Percentiles rank a stretch among this genome's conserved stretches.
Evolutionary conservation across 2,888 invertebrate genomes (phyloP).

Genomic region (Ochlodes sylvanus): DNA sequence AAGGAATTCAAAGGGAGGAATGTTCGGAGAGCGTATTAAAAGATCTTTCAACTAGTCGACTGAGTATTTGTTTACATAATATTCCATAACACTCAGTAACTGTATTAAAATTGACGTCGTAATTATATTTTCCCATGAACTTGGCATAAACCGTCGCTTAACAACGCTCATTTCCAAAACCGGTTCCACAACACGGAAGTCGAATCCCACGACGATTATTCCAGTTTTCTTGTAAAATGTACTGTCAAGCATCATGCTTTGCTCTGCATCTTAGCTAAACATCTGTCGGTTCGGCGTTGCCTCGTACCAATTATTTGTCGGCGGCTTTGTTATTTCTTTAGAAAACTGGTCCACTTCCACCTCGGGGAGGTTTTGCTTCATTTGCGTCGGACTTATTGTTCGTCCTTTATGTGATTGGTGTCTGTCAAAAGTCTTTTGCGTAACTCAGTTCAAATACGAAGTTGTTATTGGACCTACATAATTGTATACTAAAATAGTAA

Average conservation of each 20-base stretch:
- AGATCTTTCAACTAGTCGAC: background rate
- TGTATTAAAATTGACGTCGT: background rate
- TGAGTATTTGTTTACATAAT: background rate
- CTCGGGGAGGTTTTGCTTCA: slow-evolving; percentile 21
- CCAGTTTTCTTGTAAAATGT: slow-evolving; percentile 66
- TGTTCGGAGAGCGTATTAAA: too few species aligned
- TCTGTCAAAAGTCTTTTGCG: slow-evolving; percentile 7
- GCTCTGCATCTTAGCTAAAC: slow-evolving; percentile 45
- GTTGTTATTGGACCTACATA: background rate
- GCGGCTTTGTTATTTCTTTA: slow-evolving; percentile 53
- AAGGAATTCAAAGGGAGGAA: too few species aligned
- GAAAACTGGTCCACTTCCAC: slow-evolving; percentile 39
- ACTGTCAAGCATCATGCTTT: slow-evolving; percentile 14
- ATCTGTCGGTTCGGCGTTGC: slow-evolving; percentile 62
- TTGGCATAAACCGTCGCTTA: slow-evolving; percentile 15
- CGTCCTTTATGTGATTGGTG: slow-evolving; percentile 6
- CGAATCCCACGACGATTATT: slow-evolving; percentile 66
- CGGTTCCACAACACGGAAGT: slow-evolving; percentile 74
- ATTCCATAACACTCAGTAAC: background rate
- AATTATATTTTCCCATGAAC: slow-evolving; percentile 26
- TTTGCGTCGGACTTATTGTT: slow-evolving; percentile 28
- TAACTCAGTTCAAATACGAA: background rate
- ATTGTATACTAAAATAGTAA: background rate
- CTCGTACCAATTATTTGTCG: slow-evolving; percentile 53
- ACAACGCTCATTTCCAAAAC: slow-evolving; percentile 50